A percentile compares a stretch with the other conserved stretches of the same genome.
These are phyloP conservation scores for Gymnoscopelus braueri DNA, from an alignment of 2,797 vertebrate genomes.

Conservation along the genomic window DNA sequence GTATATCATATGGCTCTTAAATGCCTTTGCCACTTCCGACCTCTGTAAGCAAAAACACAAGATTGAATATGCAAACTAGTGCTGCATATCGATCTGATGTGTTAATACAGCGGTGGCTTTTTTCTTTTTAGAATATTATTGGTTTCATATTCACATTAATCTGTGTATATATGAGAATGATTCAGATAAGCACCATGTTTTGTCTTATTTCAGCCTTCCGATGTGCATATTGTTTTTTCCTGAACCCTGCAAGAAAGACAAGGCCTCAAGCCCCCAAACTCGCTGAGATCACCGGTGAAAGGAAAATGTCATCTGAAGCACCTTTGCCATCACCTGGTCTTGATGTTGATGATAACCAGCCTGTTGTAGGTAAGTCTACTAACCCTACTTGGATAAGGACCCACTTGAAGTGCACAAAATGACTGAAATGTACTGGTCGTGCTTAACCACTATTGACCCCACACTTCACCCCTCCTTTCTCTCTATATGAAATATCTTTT, in stretches of 20 bases:
- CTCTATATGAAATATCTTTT: too few relatives aligned
- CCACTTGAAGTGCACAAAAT: too few relatives aligned
- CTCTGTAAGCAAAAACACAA: constrained; percentile 75
- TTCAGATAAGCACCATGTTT: constrained; percentile 30
- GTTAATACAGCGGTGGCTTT: constrained; percentile 75
- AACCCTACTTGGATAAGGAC: constrained; percentile 7
- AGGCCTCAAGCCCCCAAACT: constrained; percentile 93
- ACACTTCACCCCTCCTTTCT: too few relatives aligned
- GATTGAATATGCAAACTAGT: constrained; percentile 79
- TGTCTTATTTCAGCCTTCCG: constrained; percentile 88
- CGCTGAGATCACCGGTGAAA: constrained; percentile 85
- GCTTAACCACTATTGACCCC: too few relatives aligned
- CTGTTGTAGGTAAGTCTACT: constrained; percentile 46
- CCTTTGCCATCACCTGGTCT: constrained; percentile 52
- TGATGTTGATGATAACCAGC: constrained; percentile 60
- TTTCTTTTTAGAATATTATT: constrained; percentile 59
- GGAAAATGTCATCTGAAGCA: constrained; percentile 67
- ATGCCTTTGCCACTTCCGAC: constrained; percentile 73
- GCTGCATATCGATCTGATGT: constrained; percentile 72
- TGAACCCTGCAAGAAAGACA: constrained; percentile 98
- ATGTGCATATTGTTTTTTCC: constrained; percentile 98
- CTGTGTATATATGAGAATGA: constrained; percentile 51
- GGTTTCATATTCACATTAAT: constrained; percentile 78
- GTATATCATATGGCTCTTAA: constrained; percentile 82
- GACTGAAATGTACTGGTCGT: too few relatives aligned